Evolutionary conservation across 2,888 invertebrate species (phyloP), one percentile per base, ranked within the genome.

Genomic region (Criorhina ranunculi): DNA sequence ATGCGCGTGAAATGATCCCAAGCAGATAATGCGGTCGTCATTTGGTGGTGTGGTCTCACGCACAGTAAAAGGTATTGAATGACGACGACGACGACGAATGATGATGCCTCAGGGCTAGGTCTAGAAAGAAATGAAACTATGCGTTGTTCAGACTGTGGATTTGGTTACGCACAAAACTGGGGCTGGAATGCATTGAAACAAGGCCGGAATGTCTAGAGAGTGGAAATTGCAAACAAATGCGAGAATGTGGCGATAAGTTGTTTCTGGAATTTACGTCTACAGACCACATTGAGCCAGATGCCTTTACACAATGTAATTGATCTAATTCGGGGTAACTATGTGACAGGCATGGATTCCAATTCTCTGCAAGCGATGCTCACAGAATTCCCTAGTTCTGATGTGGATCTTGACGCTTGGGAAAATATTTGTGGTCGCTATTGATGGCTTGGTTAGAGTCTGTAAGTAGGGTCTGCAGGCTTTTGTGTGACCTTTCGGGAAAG

Each of bases 181-280:
- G 49, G 69, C 24, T 76, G 85, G 75, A 80, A 76, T 80, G 75
- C 70, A 5, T 60, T 69, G 57, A 85, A 85, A 85, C 70, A 80
- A 85, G 85, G 75, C 69, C 69, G 76, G 33, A 76, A 46, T 62
- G 31, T 37, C 24, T 42, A 42, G 51, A 60, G 79, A 73, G 67
- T 79, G 7, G 55, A 64, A 72, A 42, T 29, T 40, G 42, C 44
- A 40, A 42, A 9, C 31, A 62, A 12, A 37, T 24, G 37, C 31
- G 44, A 55, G 60, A 78, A 78, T 78, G 82, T 67, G 67, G 46
- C 46, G 35, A 55, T 55, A 44, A 82, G 78, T 33, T 55, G 78
- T 78, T 60, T 78, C 37, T 46, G 67, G 72, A 73, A 79, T 67
- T 40, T 60, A 2, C n/a, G n/a, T 12, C 6, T 5, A 31, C 19